Percentiles rank a stretch among this genome's conserved stretches.
Conservation (phyloP, 2,113 vertebrate species). For the Cyphomyrus plagiostoma region DNA sequence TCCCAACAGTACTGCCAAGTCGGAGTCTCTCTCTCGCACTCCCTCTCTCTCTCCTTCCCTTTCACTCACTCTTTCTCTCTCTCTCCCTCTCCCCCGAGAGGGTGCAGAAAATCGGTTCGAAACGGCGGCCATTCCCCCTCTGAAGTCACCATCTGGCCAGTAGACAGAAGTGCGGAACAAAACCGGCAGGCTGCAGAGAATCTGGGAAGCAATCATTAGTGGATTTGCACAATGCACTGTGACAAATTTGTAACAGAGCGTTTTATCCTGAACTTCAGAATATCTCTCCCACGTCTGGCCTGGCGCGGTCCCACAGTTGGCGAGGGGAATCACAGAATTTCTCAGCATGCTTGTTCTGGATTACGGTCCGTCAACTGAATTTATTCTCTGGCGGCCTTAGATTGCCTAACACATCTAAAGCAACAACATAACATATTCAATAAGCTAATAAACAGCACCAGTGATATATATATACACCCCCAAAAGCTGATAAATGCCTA, state of each 20-base stretch:
- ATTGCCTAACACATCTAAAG: not conserved
- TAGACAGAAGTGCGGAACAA: slow-evolving; percentile 76
- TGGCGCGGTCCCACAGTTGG: slow-evolving; percentile 29
- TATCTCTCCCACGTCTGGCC: slow-evolving; percentile 47
- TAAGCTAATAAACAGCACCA: not conserved
- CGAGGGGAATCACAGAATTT: not conserved
- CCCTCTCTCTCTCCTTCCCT: slow-evolving; percentile 67
- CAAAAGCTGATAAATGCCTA: not conserved
- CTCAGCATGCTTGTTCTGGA: not conserved
- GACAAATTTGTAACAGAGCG: slow-evolving; percentile 74
- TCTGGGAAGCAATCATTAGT: slow-evolving; percentile 76
- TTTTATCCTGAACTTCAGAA: slow-evolving; percentile 59
- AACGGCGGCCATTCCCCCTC: slow-evolving; percentile 94
- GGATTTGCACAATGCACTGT: slow-evolving; percentile 70
- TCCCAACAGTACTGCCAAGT: slow-evolving; percentile 87
- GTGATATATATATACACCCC: not conserved
- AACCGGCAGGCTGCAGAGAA: slow-evolving; percentile 73
- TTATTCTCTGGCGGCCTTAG: not conserved
- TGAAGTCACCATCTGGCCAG: slow-evolving; percentile 95
- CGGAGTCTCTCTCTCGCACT: not conserved
- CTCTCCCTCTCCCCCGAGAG: slow-evolving; percentile 77
- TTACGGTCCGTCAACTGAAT: not conserved
- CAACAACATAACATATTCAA: not conserved
- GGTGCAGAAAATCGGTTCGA: slow-evolving; percentile 97
- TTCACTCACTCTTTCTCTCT: not conserved